Evolutionary conservation across 2,797 vertebrate genomes (phyloP), one percentile per base, ranked within the genome.

Genomic region (Urophycis tenuis): DNA sequence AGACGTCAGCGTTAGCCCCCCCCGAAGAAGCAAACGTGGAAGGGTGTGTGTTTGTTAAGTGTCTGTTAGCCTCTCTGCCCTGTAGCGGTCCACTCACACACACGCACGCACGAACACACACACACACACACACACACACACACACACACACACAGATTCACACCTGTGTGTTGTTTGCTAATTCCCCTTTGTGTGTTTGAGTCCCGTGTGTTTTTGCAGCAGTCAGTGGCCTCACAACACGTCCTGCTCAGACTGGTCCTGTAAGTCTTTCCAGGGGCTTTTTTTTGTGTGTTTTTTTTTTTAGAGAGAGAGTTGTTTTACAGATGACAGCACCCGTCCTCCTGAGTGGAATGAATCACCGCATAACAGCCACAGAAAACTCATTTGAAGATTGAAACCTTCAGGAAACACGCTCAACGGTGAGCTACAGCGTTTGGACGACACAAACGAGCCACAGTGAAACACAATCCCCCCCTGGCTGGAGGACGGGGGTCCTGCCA

Each of bases 281-380:
- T n/a, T n/a, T n/a, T n/a, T n/a, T n/a, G n/a, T n/a, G n/a, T n/a
- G n/a, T n/a, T n/a, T n/a, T 9, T 36, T n/a, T n/a, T n/a, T n/a
- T n/a, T n/a, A n/a, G n/a, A n/a, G n/a, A n/a, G n/a, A 64, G 53
- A n/a, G 8, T 64, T 64, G 53, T 64, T 64, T 64, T 64, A 64
- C 19, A n/a, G 7, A 25, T 64, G 25, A 64, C 8, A 8, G n/a
- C 53, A n/a, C 19, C n/a, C 12, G 19, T 22, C 49, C n/a, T 22
- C 22, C 53, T 64, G 53, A 25, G 53, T 64, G 10, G 22, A 64
- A 25, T 64, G 53, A 64, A 64, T 64, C 53, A 64, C 53, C n/a
- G 3, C 5, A 22, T 53, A 19, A 53, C 45, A 53, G 5, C 15
- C 5, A 53, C 22, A 64, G 53, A 11, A 64, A 64, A 25, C 22